Conservation (phyloP, 2,113 vertebrate genomes). For the Campylomormyrus tamandua region DNA sequence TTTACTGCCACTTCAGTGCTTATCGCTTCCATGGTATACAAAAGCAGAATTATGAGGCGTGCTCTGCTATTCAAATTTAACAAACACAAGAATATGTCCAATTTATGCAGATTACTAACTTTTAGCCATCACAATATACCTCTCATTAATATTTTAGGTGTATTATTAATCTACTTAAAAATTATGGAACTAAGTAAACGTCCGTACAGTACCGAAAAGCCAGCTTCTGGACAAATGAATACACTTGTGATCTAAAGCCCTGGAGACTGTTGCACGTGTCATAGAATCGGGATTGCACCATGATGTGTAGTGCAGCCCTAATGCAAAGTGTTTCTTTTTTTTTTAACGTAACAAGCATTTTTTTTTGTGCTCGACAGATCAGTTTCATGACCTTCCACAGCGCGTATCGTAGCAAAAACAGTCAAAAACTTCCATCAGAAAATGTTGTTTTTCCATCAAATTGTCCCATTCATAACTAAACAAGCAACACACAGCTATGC, state of each 20-base stretch:
- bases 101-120: background rate
- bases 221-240: background rate
- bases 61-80: background rate
- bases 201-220: background rate
- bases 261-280: background rate
- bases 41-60: background rate
- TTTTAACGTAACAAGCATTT: no score
- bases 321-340: background rate
- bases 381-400: background rate
- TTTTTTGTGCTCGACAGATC: background rate
- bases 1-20: background rate
- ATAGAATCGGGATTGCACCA: background rate
- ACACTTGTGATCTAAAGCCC: background rate
- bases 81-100: background rate
- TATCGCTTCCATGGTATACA: no score
- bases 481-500: background rate
- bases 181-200: background rate
- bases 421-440: background rate
- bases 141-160: no score
- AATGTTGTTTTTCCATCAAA: background rate
- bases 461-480: background rate
- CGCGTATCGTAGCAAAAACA: background rate
- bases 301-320: background rate
- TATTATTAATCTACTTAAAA: no score
- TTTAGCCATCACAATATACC: background rate